Evolutionary conservation across 2,797 vertebrate genomes (phyloP).

Genomic region (Falco novaeseelandiae): DNA sequence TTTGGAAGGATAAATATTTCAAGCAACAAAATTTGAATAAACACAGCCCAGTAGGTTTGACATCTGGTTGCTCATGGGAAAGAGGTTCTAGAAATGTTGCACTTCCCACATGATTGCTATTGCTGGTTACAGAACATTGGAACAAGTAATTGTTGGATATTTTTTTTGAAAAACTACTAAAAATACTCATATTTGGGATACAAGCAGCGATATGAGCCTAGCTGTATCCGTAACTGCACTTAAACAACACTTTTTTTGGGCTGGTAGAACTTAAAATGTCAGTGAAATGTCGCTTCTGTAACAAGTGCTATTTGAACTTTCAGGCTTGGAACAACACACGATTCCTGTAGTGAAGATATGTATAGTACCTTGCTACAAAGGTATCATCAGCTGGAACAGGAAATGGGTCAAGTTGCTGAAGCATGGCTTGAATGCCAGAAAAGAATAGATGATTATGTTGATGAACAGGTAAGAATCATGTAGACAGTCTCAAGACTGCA

Average conservation of each 20-base stretch:
- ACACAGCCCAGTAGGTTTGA: background rate
- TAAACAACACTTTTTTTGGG: background rate
- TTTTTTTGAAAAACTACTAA: background rate
- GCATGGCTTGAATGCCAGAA: slow-evolving; percentile 97
- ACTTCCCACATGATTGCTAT: slow-evolving; percentile 28
- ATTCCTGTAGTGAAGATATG: slow-evolving; percentile 92
- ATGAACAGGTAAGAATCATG: slow-evolving; percentile 88
- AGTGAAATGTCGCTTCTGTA: background rate
- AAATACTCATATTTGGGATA: background rate
- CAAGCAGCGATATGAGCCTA: background rate
- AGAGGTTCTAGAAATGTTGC: background rate
- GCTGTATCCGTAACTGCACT: background rate
- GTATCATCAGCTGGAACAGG: slow-evolving; percentile 91
- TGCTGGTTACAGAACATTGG: background rate
- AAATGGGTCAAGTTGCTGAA: slow-evolving; percentile 89
- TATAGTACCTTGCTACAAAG: slow-evolving; percentile 90
- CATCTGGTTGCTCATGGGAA: background rate
- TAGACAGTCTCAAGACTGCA: background rate
- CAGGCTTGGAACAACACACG: slow-evolving; percentile 90
- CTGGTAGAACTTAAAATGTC: background rate
- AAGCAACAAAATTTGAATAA: background rate
- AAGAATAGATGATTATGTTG: slow-evolving; percentile 97
- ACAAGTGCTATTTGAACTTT: slow-evolving; percentile 37
- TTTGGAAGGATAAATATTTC: background rate
- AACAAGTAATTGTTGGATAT: background rate